Conservation (phyloP, 2,797 vertebrate species). For the Sebastes nivosus region DNA sequence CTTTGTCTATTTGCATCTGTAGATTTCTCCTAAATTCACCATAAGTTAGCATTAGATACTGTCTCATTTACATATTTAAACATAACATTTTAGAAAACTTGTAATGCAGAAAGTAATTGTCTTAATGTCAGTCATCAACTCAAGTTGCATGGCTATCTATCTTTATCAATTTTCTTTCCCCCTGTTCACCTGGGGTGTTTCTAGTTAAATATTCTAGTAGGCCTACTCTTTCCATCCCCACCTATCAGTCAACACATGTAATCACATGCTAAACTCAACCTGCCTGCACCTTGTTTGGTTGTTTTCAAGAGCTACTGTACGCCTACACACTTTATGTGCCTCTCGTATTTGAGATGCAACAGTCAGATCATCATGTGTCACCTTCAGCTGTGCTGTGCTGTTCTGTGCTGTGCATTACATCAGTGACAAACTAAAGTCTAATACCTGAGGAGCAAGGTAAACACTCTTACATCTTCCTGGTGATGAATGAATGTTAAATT, state of each 20-base stretch:
- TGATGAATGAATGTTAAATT: not conserved
- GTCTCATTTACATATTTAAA: too few species aligned
- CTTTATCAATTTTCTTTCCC: accelerated
- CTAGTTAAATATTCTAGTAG: not conserved
- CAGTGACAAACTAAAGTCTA: not conserved
- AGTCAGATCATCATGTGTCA: not conserved
- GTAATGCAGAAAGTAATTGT: too few species aligned
- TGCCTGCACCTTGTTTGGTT: not conserved
- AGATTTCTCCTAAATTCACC: too few species aligned
- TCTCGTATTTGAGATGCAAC: not conserved
- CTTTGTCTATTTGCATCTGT: too few species aligned
- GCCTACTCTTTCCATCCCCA: not conserved
- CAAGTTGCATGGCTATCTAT: too few species aligned
- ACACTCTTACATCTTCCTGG: not conserved
- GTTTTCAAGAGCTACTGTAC: not conserved
- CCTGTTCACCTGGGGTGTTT: too few species aligned
- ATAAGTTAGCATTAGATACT: too few species aligned
- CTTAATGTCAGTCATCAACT: too few species aligned
- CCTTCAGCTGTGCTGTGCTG: not conserved
- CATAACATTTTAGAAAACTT: too few species aligned
- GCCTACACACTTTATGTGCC: not conserved
- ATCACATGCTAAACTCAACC: not conserved
- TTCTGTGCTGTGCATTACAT: not conserved
- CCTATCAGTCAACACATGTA: not conserved
- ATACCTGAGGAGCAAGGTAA: not conserved